Conservation (phyloP, 2,888 invertebrate genomes). For the Iselma pallidipennis region DNA sequence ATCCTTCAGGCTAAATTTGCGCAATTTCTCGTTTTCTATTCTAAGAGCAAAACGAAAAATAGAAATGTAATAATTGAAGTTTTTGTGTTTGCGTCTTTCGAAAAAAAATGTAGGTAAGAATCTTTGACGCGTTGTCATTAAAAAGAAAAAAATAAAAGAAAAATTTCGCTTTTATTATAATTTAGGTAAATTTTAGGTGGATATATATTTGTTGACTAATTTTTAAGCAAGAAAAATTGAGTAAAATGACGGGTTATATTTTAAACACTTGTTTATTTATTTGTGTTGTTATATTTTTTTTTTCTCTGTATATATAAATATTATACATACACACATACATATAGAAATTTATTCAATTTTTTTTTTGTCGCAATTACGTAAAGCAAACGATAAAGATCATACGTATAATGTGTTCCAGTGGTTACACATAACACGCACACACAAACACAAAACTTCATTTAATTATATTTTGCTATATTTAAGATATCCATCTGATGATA, state of each 20-base stretch:
- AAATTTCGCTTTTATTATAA: not conserved
- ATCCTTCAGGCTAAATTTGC: not conserved
- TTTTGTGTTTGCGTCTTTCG: constrained; percentile 20
- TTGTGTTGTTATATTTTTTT: too few species aligned
- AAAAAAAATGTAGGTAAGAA: not conserved
- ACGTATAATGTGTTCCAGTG: too few species aligned
- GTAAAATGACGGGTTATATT: not conserved
- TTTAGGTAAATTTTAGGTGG: not conserved
- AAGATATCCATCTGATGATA: constrained; percentile 6
- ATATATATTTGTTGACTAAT: not conserved
- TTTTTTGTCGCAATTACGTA: too few species aligned
- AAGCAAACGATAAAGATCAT: too few species aligned
- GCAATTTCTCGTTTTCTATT: not conserved
- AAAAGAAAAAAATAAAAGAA: too few species aligned
- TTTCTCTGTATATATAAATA: not conserved
- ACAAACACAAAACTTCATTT: constrained; percentile 27
- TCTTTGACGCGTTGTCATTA: not conserved
- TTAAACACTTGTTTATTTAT: not conserved
- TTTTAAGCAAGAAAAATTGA: not conserved
- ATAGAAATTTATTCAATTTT: too few species aligned
- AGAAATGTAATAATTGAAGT: constrained; percentile 16
- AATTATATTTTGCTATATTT: constrained; percentile 7
- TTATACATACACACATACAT: too few species aligned
- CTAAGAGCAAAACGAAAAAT: not conserved
- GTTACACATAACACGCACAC: too few species aligned